A percentile compares a stretch with the other conserved stretches of the same genome.
Evolutionary conservation across 2,888 invertebrate genomes (phyloP).

Genomic region (Parthenolecanium corni): DNA sequence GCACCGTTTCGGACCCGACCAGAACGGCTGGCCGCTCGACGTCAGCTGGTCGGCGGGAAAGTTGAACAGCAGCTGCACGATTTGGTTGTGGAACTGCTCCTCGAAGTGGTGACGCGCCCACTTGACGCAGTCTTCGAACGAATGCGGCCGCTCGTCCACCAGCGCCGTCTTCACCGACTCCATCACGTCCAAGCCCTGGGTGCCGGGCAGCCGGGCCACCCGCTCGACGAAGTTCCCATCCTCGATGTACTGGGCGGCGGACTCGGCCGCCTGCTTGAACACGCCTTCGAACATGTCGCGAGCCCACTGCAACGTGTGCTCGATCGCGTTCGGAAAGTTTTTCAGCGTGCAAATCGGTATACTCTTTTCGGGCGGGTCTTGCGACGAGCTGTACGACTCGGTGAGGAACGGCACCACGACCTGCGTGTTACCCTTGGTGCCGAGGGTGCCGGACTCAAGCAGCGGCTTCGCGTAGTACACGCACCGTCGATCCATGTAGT

Average conservation of each 20-base stretch:
- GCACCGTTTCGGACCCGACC: slow-evolving; percentile 96
- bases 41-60: slow-evolving; percentile 88
- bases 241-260: slow-evolving; percentile 67
- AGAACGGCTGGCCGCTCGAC: slow-evolving; percentile 82
- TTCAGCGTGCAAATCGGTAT: slow-evolving; percentile 97
- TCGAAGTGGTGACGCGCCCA: slow-evolving; percentile 79
- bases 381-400: slow-evolving; percentile 93
- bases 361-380: slow-evolving; percentile 97
- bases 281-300: slow-evolving; percentile 87
- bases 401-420: slow-evolving; percentile 93
- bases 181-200: slow-evolving; percentile 74
- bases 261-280: slow-evolving; percentile 79
- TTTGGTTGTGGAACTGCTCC: slow-evolving; percentile 88
- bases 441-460: slow-evolving; percentile 93
- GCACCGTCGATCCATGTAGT: slow-evolving; percentile 96
- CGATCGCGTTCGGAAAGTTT: slow-evolving; percentile 98
- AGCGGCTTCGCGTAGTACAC: slow-evolving; percentile 94
- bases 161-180: slow-evolving; percentile 75
- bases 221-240: slow-evolving; percentile 77
- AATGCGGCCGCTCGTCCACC: slow-evolving; percentile 69
- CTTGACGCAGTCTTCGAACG: slow-evolving; percentile 70
- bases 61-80: slow-evolving; percentile 88
- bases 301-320: slow-evolving; percentile 88
- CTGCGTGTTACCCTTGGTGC: slow-evolving; percentile 96
- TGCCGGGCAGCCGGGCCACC: slow-evolving; percentile 73